Base-by-base conservation (phyloP, 2,113 vertebrate species). In the Seriola rivoliana region DNA sequence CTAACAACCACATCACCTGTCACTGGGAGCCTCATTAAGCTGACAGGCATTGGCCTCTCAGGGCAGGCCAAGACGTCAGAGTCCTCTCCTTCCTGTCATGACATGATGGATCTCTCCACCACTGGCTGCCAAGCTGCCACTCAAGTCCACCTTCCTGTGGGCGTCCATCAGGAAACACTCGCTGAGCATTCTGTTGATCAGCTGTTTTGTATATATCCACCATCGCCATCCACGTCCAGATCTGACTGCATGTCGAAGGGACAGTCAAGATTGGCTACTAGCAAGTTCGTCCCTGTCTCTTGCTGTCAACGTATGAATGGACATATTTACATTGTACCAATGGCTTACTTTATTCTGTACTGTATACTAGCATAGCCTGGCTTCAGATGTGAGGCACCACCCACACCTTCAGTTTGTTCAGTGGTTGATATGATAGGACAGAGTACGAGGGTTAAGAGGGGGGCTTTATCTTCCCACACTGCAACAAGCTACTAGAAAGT, bases 11-110 rank as follows among this genome's bases (percentile, higher is more conserved):
- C 89, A 82, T 92, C 91, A 89, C 82, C 93, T 91, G 90, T 94
- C 93, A 93, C 85, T 72, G 77, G 80, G 88, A 90, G 88, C 82
- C 93, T 94, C 93, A 94, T 95, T 94, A 94, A 86, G 92, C 78
- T 87, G 92, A 93, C 92, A 91, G 90, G 75, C 77, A 11, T 76
- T 92, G 85, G 91, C 89, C 93, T 89, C 87, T 85, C 91, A 90
- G 90, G 88, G 92, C 88, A 88, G 88, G 88, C 84, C 87, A 81
- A 83, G 77, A 88, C 84, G 90, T 92, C 92, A 90, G 76, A 71
- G 85, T 78, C 89, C 88, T 90, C 91, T 93, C 93, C 83, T 60
- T 88, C 75, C 88, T 92, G 92, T 93, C 92, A 88, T 58, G 80
- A 65, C 86, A 80, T 92, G 94, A 94, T 91, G 90, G 93, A 94